Evolutionary conservation across 2,113 vertebrate genomes (phyloP).

Genomic region (Scatophagus argus): DNA sequence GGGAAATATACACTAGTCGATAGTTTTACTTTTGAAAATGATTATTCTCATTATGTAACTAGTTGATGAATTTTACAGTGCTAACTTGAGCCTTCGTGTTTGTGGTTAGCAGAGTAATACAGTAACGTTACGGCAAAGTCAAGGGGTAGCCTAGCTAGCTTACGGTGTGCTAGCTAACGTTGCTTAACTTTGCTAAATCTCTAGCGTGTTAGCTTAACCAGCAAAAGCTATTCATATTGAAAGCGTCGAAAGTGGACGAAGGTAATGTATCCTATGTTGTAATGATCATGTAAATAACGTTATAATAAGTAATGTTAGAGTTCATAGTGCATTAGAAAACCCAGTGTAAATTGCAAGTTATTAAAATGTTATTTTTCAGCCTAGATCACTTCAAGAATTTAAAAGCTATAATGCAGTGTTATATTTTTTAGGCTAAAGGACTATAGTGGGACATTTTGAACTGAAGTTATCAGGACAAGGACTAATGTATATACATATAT

Average conservation of each 20-base stretch:
- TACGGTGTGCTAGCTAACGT: background rate
- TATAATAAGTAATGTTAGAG: rapidly evolving
- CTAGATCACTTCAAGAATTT: background rate
- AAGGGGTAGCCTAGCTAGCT: background rate
- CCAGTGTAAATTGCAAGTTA: background rate
- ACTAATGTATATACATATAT: no score
- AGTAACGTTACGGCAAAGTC: background rate
- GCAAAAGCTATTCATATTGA: background rate
- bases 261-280: background rate
- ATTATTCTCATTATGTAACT: background rate
- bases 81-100: background rate
- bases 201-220: no score
- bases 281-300: background rate
- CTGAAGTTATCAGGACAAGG: background rate
- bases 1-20: no score
- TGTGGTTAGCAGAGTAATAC: background rate
- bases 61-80: background rate
- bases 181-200: background rate
- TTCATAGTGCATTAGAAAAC: background rate
- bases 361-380: background rate
- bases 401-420: background rate
- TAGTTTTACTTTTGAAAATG: background rate
- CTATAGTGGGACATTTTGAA: background rate
- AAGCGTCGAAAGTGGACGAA: background rate
- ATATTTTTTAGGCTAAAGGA: background rate